These are phyloP conservation scores for Neostethus bicornis DNA, from an alignment of 2,797 vertebrate genomes.

Conservation along the genomic window DNA sequence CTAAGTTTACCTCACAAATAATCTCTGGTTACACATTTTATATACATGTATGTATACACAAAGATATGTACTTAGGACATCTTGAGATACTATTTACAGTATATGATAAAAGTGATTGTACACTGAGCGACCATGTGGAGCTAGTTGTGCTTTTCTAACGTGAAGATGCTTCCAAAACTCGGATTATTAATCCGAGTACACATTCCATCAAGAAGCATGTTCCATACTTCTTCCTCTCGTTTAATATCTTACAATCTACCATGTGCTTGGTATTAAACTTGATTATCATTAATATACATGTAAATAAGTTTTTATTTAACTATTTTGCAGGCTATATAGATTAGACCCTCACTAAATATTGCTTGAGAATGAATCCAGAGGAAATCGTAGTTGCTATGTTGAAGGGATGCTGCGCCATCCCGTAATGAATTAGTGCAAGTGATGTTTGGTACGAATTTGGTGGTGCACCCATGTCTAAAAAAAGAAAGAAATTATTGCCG, in stretches of 20 bases:
- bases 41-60: constrained; percentile 82
- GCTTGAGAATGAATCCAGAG: constrained; percentile 71
- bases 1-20: constrained; percentile 83
- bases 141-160: constrained; percentile 80
- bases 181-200: constrained; percentile 41
- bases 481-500: constrained; percentile 37
- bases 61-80: constrained; percentile 82
- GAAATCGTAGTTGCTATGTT: constrained; percentile 49
- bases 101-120: constrained; percentile 77
- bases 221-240: constrained; percentile 1
- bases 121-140: constrained; percentile 65
- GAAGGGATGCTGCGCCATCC: constrained; percentile 25
- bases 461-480: constrained; percentile 25
- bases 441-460: constrained; percentile 59
- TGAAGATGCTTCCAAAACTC: constrained; percentile 71
- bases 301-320: constrained; percentile 20
- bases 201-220: constrained; percentile 27
- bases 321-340: constrained; percentile 38
- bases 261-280: constrained; percentile 42
- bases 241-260: constrained; percentile 19
- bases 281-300: constrained; percentile 52
- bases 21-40: constrained; percentile 80
- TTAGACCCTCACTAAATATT: constrained; percentile 71
- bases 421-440: constrained; percentile 70
- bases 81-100: constrained; percentile 83